Percentiles rank a stretch among this genome's conserved stretches.
phyloP scores from a whole-genome alignment of 2,113 vertebrate genomes.

The Ctenodactylus gundi region DNA sequence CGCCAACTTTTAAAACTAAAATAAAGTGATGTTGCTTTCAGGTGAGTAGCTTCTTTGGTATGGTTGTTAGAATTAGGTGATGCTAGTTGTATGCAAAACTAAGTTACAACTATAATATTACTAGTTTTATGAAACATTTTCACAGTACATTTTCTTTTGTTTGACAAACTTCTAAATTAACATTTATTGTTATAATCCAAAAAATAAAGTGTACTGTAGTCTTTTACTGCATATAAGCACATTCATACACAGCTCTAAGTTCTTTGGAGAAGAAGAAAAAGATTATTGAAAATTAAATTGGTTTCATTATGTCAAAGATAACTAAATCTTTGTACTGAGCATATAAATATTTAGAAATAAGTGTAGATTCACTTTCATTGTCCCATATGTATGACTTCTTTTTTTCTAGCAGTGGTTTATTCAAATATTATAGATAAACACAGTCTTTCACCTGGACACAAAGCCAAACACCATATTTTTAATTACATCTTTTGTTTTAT shows the following conservation, averaged over 20 bases:
- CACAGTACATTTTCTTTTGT: background rate
- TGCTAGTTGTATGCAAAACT: background rate
- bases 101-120: background rate
- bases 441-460: background rate
- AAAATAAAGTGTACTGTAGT: background rate
- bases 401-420: background rate
- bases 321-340: background rate
- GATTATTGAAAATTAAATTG: background rate
- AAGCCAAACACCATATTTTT: background rate
- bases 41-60: background rate
- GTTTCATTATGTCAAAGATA: background rate
- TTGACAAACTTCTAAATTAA: background rate
- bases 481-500: background rate
- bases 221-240: background rate
- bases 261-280: background rate
- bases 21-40: background rate
- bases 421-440: background rate
- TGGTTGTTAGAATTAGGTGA: background rate
- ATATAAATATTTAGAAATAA: slow-evolving; percentile 26
- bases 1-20: background rate
- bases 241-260: background rate
- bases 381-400: background rate
- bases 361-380: background rate
- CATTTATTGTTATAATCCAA: background rate
- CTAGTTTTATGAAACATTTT: background rate